Conservation (phyloP, 2,113 vertebrate genomes). For the Typhlomys cinereus region DNA sequence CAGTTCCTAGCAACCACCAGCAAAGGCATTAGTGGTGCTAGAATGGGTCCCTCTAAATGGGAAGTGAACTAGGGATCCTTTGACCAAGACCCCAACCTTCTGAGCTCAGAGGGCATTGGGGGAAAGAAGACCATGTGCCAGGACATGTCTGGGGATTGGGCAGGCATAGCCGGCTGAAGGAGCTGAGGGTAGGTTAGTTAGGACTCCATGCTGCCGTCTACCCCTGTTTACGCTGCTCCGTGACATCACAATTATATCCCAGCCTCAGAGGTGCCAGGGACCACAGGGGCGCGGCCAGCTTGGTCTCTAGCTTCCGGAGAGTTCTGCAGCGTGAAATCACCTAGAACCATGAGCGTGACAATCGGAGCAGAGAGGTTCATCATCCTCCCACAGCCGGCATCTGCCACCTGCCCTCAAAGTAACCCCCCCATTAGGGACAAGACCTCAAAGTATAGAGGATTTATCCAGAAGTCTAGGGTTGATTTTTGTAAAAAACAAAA, state of each 20-base stretch:
- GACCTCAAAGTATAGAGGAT: neutral
- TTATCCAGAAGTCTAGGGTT: neutral
- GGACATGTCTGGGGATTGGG: neutral
- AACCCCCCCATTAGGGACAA: neutral
- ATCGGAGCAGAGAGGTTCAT: neutral
- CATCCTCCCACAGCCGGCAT: neutral
- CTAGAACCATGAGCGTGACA: neutral
- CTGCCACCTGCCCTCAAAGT: neutral
- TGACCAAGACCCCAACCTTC: neutral
- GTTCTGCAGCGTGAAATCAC: slow-evolving; percentile 2
- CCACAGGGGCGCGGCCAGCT: neutral
- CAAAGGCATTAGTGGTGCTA: neutral
- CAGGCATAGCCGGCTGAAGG: neutral
- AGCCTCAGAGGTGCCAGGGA: neutral
- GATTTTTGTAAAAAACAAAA: neutral
- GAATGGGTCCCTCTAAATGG: neutral
- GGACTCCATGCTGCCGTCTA: neutral
- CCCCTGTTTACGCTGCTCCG: slow-evolving; percentile 16
- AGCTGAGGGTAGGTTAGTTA: neutral
- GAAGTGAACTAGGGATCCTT: neutral
- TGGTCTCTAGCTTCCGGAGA: neutral
- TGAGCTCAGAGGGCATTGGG: too few relatives aligned
- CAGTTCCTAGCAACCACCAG: neutral
- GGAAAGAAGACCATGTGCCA: too few relatives aligned
- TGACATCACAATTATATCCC: neutral